These are phyloP conservation scores for Silurus meridionalis DNA, from an alignment of 2,113 vertebrate species.

Conservation along the genomic window DNA sequence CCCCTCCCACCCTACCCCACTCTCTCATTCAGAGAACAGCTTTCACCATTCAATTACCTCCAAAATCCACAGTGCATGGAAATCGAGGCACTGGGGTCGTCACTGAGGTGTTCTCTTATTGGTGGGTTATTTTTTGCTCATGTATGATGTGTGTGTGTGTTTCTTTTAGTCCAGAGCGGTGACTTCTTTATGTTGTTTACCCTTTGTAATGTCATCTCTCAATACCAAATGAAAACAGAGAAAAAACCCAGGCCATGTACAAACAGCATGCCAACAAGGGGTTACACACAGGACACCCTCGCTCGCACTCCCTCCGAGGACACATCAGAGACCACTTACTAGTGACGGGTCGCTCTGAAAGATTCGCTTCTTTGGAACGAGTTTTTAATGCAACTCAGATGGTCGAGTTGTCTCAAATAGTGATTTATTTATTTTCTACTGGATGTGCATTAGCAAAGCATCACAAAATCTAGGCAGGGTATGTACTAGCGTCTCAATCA, in stretches of 20 bases:
- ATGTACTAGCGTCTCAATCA: constrained; percentile 37
- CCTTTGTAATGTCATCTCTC: constrained; percentile 12
- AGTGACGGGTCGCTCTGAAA: too few relatives aligned
- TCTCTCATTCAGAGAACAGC: constrained; percentile 22
- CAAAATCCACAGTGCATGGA: constrained; percentile 13
- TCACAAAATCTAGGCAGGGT: too few relatives aligned
- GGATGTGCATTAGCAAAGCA: not conserved
- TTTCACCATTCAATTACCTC: constrained; percentile 41
- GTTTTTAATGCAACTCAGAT: too few relatives aligned
- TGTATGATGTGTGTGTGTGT: not conserved
- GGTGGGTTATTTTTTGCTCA: not conserved
- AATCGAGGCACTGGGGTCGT: constrained; percentile 7
- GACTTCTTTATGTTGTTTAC: constrained; percentile 1
- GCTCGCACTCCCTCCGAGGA: constrained; percentile 43
- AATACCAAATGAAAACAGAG: not conserved
- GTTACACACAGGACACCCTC: constrained; percentile 40
- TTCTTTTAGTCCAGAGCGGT: not conserved
- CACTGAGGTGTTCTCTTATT: not conserved
- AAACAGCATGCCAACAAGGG: not conserved
- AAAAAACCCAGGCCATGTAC: too few relatives aligned
- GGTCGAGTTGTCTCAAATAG: too few relatives aligned
- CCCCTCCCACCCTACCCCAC: constrained; percentile 4
- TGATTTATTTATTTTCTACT: too few relatives aligned
- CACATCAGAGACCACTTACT: constrained; percentile 27
- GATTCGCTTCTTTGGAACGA: too few relatives aligned